Percentiles rank a stretch among this genome's conserved stretches.
phyloP scores from a whole-genome alignment of 2,888 invertebrate species.

The Mimas tiliae region DNA sequence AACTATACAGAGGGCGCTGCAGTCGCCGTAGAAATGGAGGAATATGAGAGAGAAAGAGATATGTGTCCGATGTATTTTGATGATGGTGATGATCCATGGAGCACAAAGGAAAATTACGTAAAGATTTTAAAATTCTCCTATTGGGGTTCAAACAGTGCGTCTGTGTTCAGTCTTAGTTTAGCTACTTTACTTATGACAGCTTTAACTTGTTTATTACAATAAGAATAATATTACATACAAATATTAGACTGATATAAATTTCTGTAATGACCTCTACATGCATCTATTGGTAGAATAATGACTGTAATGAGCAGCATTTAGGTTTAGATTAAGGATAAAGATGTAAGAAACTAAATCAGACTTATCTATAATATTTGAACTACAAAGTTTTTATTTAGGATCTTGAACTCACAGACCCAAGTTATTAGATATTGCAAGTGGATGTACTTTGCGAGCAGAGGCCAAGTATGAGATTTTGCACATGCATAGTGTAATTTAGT shows the following conservation, averaged over 20 bases:
- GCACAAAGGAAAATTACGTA: conserved; percentile 88
- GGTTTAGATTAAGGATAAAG: neutral
- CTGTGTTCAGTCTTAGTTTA: conserved; percentile 45
- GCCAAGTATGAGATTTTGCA: no score
- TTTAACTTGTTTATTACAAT: conserved; percentile 47
- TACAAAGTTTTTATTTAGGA: no score
- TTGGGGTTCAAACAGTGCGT: conserved; percentile 62
- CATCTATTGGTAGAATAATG: neutral
- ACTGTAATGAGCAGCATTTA: neutral
- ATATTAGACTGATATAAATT: conserved; percentile 13
- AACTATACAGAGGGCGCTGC: conserved; percentile 96
- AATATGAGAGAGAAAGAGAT: conserved; percentile 96
- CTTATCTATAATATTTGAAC: no score
- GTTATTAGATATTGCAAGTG: no score
- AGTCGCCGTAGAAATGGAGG: conserved; percentile 95
- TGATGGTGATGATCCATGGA: conserved; percentile 95
- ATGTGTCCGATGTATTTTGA: conserved; percentile 99
- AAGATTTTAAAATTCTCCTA: conserved; percentile 86
- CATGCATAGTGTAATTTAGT: no score
- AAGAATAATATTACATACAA: conserved; percentile 26
- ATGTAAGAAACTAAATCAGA: no score
- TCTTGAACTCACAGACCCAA: no score
- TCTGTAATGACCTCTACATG: neutral
- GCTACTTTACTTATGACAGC: conserved; percentile 47
- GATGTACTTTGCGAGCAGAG: no score